Evolutionary conservation across 1,140 invertebrate species (phyloP).

Genomic region (Papilio polytes): DNA sequence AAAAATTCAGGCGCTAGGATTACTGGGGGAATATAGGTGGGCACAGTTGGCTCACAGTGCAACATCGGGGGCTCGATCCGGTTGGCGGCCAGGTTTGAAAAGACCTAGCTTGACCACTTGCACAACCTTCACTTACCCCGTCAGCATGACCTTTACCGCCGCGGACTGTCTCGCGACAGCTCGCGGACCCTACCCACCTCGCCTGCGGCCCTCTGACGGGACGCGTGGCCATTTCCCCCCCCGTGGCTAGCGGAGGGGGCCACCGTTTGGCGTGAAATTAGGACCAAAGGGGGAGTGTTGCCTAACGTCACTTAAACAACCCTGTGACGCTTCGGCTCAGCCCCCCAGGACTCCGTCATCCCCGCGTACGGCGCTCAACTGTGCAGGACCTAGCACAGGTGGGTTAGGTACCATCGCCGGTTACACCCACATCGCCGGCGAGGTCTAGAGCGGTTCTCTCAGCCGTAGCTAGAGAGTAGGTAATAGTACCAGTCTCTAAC

Average conservation of each 20-base stretch:
- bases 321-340: not conserved
- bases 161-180: not conserved
- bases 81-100: not conserved
- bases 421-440: not conserved
- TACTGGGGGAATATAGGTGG: not conserved
- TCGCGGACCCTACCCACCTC: not conserved
- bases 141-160: not conserved
- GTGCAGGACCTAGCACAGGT: conserved; percentile 1
- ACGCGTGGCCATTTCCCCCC: conserved; percentile 14
- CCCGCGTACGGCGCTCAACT: conserved; percentile 6
- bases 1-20: not conserved
- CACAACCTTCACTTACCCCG: not conserved
- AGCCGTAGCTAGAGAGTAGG: not conserved
- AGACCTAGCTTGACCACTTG: not conserved
- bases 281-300: conserved; percentile 25
- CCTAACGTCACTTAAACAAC: not conserved
- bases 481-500: too few relatives aligned
- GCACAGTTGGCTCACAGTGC: not conserved
- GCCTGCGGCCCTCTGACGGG: not conserved
- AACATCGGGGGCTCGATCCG: not conserved
- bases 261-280: not conserved
- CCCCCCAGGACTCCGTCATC: conserved; percentile 25
- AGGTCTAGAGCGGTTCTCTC: not conserved
- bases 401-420: not conserved
- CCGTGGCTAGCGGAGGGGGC: conserved; percentile 1